Conservation (phyloP, 2,797 vertebrate species). For the Nannoperca obscura region DNA sequence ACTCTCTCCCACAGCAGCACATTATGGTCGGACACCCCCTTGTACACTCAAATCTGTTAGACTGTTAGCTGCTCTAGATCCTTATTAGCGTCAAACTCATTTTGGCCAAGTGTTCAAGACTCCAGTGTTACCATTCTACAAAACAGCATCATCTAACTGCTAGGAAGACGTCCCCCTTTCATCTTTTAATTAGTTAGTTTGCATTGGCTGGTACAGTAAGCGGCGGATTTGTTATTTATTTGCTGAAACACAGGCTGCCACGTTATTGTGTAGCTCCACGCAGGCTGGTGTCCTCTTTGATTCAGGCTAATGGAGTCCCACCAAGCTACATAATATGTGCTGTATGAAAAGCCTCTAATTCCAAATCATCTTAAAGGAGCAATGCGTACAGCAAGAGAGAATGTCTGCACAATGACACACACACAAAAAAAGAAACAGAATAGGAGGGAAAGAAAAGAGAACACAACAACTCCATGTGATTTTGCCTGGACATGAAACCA, state of each 20-base stretch:
- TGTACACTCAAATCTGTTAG: constrained; percentile 27
- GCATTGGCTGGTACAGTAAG: constrained; percentile 79
- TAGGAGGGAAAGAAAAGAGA: constrained; percentile 53
- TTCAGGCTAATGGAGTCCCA: constrained; percentile 85
- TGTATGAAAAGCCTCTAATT: constrained; percentile 83
- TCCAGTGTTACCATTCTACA: constrained; percentile 55
- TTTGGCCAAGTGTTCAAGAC: constrained; percentile 63
- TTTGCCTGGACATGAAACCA: constrained; percentile 76
- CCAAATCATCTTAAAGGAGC: constrained; percentile 83
- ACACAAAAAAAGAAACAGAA: constrained; percentile 32
- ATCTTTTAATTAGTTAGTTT: constrained; percentile 84
- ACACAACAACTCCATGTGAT: constrained; percentile 74
- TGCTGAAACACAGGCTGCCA: constrained; percentile 81
- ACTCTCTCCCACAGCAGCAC: constrained; percentile 52
- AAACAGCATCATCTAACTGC: constrained; percentile 67
- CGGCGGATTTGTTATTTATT: constrained; percentile 84
- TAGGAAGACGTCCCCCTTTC: constrained; percentile 71
- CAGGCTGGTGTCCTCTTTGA: constrained; percentile 83
- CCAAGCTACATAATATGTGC: constrained; percentile 81
- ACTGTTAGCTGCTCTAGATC: constrained; percentile 53
- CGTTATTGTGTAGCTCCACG: constrained; percentile 76
- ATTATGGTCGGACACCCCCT: constrained; percentile 40
- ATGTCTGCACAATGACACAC: constrained; percentile 68
- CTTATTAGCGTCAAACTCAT: constrained; percentile 64
- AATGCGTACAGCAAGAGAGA: constrained; percentile 67